phyloP scores from a whole-genome alignment of 2,113 vertebrate species.

The Sciurus niger region DNA sequence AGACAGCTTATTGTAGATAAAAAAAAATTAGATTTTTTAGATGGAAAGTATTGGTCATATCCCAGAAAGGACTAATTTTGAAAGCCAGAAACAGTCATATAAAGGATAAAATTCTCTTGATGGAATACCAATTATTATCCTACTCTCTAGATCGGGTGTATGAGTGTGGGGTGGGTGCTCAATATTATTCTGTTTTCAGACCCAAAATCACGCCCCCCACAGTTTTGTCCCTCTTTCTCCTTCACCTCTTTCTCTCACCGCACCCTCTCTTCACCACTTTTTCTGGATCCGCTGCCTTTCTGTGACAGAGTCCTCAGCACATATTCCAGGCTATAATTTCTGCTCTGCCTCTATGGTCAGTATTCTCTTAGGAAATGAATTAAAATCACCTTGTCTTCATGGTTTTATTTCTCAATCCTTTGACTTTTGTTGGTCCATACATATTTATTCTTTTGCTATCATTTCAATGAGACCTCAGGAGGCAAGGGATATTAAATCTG shows the following conservation, averaged over 20 bases:
- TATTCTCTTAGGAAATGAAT: slow-evolving; percentile 20
- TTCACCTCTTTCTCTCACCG: neutral
- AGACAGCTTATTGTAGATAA: neutral
- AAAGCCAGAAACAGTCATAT: neutral
- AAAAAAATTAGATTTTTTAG: neutral
- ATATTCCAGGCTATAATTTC: neutral
- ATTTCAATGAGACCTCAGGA: slow-evolving; percentile 43
- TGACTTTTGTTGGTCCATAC: neutral
- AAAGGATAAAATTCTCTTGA: neutral
- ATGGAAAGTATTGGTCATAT: neutral
- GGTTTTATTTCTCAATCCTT: slow-evolving; percentile 6
- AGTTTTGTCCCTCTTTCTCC: neutral
- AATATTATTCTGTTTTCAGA: neutral
- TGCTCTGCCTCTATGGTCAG: neutral
- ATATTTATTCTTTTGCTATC: slow-evolving; percentile 36
- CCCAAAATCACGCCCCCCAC: neutral
- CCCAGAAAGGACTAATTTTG: neutral
- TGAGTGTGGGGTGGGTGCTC: neutral
- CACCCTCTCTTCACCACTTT: neutral
- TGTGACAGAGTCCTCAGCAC: neutral
- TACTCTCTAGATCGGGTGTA: neutral
- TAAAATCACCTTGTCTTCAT: neutral
- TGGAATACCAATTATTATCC: neutral
- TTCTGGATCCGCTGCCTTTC: neutral
- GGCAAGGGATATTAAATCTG: slow-evolving; percentile 32